Evolutionary conservation across 1,140 invertebrate species (phyloP).

Genomic region (Trichogramma pretiosum): DNA sequence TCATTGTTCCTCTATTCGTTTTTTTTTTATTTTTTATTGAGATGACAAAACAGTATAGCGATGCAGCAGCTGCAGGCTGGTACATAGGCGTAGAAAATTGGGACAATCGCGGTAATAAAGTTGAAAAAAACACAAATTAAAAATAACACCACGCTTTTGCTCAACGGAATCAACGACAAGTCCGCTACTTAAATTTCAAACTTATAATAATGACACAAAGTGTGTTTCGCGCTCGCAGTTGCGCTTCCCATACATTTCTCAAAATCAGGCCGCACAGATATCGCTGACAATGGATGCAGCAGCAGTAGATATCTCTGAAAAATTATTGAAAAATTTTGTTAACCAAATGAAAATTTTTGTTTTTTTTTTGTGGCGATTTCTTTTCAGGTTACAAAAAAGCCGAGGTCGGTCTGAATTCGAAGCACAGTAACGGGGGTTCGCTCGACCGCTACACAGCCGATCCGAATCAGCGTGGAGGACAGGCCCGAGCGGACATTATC

Average conservation of each 20-base stretch:
- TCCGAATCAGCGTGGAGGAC: constrained; percentile 61
- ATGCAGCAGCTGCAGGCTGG: too few relatives aligned
- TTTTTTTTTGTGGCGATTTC: not conserved
- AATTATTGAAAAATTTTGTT: not conserved
- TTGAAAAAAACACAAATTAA: too few relatives aligned
- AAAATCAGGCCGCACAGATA: not conserved
- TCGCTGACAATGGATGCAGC: not conserved
- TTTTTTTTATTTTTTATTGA: not conserved
- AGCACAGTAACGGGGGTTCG: constrained; percentile 56
- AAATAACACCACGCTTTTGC: too few relatives aligned
- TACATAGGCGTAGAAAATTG: too few relatives aligned
- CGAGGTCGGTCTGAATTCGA: constrained; percentile 52
- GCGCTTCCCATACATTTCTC: not conserved
- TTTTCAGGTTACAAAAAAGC: constrained; percentile 58
- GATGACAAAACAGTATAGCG: too few relatives aligned
- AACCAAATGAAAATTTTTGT: not conserved
- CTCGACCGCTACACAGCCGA: constrained; percentile 70
- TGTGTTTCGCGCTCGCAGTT: not conserved
- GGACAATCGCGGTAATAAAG: too few relatives aligned
- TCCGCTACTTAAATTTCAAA: too few relatives aligned
- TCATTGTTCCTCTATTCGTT: too few relatives aligned
- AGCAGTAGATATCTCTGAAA: not conserved
- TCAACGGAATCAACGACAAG: too few relatives aligned
- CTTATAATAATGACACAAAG: too few relatives aligned
- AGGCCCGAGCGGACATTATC: constrained; percentile 61